Evolutionary conservation across 92 coral and sea anemone genomes (phyloP).

Genomic region (Epizoanthus illoricatus): DNA sequence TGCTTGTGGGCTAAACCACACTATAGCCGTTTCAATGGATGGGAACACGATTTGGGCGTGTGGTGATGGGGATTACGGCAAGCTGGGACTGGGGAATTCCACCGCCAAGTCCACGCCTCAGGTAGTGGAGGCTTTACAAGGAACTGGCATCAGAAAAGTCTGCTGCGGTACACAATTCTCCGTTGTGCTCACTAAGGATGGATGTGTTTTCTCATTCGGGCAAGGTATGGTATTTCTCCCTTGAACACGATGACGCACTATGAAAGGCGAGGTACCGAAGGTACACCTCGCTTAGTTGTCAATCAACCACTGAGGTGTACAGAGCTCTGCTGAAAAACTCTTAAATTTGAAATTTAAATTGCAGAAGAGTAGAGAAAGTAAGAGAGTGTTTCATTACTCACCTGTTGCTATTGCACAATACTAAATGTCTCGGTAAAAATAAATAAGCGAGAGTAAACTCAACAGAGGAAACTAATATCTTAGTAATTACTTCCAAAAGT

Average conservation of each 20-base stretch:
- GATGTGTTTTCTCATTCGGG: conserved; percentile 79
- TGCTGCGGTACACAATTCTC: conserved; percentile 92
- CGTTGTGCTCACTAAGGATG: conserved; percentile 78
- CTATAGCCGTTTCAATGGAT: conserved; percentile 72
- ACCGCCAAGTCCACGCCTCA: conserved; percentile 83
- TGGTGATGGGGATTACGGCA: conserved; percentile 90
- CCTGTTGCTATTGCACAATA: too few relatives aligned
- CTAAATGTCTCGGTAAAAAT: too few relatives aligned
- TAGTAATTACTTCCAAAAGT: too few relatives aligned
- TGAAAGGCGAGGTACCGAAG: too few relatives aligned
- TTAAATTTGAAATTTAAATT: background rate
- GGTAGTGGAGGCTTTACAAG: conserved; percentile 64
- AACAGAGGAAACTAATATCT: too few relatives aligned
- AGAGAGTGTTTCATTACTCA: too few relatives aligned
- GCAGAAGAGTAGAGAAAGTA: too few relatives aligned
- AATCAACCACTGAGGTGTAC: too few relatives aligned
- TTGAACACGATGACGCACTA: too few relatives aligned
- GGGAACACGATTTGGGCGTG: conserved; percentile 84
- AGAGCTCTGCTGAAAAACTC: background rate
- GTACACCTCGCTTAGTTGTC: too few relatives aligned
- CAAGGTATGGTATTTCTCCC: conserved; percentile 52
- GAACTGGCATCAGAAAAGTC: conserved; percentile 67
- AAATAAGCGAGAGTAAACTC: too few relatives aligned
- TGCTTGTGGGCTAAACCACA: conserved; percentile 84
- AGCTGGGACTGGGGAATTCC: conserved; percentile 80